Base-by-base conservation (phyloP, 2,888 invertebrate genomes). In the Clusia tigrina region DNA sequence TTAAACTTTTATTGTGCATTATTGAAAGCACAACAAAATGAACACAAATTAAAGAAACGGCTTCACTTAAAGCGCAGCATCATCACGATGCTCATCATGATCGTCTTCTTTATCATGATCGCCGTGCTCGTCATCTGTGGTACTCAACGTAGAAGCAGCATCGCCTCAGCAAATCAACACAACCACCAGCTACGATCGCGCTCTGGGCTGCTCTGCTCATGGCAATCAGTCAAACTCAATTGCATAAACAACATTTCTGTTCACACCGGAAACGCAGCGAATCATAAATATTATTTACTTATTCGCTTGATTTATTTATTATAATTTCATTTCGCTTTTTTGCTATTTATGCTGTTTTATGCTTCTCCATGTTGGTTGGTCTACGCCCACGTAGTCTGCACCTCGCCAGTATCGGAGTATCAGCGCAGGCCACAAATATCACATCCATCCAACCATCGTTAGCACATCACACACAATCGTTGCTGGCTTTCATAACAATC, bases 81-180 rank as follows among this genome's bases (percentile, higher is more conserved):
- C n/a, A 32, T 65, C 55, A 54, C n/a, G 32, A 23, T 65, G 51
- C 6, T 62, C 55, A 59, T 56, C 58, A 59, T 54, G 38, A 59
- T 38, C 53, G 48, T 38, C 57, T 15, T 32, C 53, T 25, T 53
- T 52, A 52, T 38, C 56, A 2, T 37, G 38, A 52, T 54, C 54
- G 54, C 23, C 52, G 26, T 52, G 51, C 46, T 56, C 42, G 24
- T 61, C 51, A 57, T 62, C 58, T 51, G 23, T 55, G 58, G 58
- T 60, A 64, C 61, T 64, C 55, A 42, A 64, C 61, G 61, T 58
- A 64, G 61, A 64, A 54, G 61, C n/a, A n/a, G n/a, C n/a, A n/a
- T n/a, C n/a, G n/a, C n/a, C n/a, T n/a, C n/a, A n/a, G n/a, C 12
- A 6, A 32, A 32, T 32, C 32, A 12, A 32, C 32, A 32, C 6